Percentiles rank a stretch among this genome's conserved stretches.
phyloP scores from a whole-genome alignment of 2,888 invertebrate genomes.

The Prosapia bicincta region DNA sequence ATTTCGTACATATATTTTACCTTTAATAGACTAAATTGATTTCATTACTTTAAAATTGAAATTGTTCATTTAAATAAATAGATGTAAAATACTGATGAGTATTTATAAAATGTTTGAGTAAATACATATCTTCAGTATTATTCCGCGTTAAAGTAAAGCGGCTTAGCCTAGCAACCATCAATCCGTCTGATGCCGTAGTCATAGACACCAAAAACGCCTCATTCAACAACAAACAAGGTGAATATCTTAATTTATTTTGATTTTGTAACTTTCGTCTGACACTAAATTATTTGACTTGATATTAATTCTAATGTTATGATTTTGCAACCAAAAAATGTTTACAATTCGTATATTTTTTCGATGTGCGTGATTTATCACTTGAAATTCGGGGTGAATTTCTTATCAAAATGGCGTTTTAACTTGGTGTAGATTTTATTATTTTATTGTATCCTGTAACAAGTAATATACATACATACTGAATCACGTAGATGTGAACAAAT shows the following conservation, averaged over 20 bases:
- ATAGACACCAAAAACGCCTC: conserved; percentile 40
- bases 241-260: conserved; percentile 19
- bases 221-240: conserved; percentile 37
- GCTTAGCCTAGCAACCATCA: conserved; percentile 37
- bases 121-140: not conserved
- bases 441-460: too few species aligned
- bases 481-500: too few species aligned
- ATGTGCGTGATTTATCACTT: not conserved
- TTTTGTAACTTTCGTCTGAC: not conserved
- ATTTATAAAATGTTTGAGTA: not conserved
- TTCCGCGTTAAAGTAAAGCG: conserved; percentile 21
- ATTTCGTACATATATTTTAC: not conserved
- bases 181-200: conserved; percentile 41
- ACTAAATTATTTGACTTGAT: not conserved
- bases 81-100: not conserved
- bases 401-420: conserved; percentile 17
- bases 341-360: not conserved
- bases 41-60: not conserved
- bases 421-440: not conserved
- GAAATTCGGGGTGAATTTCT: conserved; percentile 9
- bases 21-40: not conserved
- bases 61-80: not conserved
- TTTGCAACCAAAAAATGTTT: not conserved
- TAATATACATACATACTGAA: too few species aligned
- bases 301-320: not conserved